A percentile compares a stretch with the other conserved stretches of the same genome.
phyloP scores from a whole-genome alignment of 2,797 vertebrate genomes.

The Spatula versicolor region DNA sequence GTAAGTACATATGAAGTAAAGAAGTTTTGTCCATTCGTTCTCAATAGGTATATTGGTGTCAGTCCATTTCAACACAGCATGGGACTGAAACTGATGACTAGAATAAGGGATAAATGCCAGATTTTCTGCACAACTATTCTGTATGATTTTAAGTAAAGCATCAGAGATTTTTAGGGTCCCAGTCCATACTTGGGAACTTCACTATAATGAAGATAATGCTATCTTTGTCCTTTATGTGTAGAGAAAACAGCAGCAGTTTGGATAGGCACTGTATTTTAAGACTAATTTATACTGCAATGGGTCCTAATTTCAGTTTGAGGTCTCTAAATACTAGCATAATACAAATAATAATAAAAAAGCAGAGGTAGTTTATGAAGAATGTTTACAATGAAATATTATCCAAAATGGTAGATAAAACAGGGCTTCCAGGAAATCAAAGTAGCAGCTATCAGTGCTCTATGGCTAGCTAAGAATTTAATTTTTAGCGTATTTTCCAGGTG shows the following conservation, averaged over 20 bases:
- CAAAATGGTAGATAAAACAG: not conserved
- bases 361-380: not conserved
- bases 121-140: not conserved
- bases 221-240: not conserved
- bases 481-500: not conserved
- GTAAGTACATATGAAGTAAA: not conserved
- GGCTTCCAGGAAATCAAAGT: not conserved
- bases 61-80: not conserved
- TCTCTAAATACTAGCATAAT: not conserved
- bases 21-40: not conserved
- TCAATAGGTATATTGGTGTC: not conserved
- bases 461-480: not conserved
- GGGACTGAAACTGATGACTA: not conserved
- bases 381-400: not conserved
- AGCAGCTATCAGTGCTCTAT: not conserved
- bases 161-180: not conserved
- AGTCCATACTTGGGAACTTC: not conserved
- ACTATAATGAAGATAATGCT: not conserved
- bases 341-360: not conserved
- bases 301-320: not conserved
- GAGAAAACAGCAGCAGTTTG: not conserved
- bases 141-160: not conserved
- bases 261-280: not conserved
- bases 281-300: not conserved
- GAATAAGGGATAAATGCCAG: not conserved